These are phyloP conservation scores for Grus americana DNA, from an alignment of 2,113 vertebrate species.

Conservation along the genomic window DNA sequence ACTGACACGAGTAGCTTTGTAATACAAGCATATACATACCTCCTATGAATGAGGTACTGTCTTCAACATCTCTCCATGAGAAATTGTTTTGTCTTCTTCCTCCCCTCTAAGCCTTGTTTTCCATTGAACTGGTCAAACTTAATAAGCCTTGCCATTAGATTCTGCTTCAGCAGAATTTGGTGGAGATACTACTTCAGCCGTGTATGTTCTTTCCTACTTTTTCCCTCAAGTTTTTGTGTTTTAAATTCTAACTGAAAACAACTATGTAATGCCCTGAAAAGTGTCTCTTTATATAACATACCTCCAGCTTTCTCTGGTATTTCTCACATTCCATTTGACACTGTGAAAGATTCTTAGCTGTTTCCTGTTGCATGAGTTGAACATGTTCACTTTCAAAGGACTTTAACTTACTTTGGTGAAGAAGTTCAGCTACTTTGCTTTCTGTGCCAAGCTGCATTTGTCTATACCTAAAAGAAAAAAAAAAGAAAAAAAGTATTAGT, in stretches of 20 bases:
- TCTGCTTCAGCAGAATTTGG: background rate
- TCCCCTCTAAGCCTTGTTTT: background rate
- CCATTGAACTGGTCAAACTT: background rate
- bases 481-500: background rate
- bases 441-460: conserved; percentile 90
- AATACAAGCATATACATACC: background rate
- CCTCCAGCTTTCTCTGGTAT: conserved; percentile 96
- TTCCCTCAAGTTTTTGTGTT: background rate
- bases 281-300: conserved; percentile 58
- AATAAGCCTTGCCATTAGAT: background rate
- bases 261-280: background rate
- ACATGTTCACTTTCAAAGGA: conserved; percentile 91
- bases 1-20: background rate
- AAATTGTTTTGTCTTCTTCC: background rate
- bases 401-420: conserved; percentile 90
- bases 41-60: background rate
- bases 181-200: background rate
- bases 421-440: conserved; percentile 87
- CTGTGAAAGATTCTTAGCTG: conserved; percentile 85
- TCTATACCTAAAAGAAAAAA: conserved; percentile 79
- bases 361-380: conserved; percentile 93
- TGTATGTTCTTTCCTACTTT: background rate
- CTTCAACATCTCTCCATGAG: background rate
- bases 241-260: background rate
- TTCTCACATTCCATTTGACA: conserved; percentile 97